Percentiles rank a stretch among this genome's conserved stretches.
These are phyloP conservation scores for Hypotaenidia philippensis DNA, from an alignment of 2,797 vertebrate species.

Conservation along the genomic window DNA sequence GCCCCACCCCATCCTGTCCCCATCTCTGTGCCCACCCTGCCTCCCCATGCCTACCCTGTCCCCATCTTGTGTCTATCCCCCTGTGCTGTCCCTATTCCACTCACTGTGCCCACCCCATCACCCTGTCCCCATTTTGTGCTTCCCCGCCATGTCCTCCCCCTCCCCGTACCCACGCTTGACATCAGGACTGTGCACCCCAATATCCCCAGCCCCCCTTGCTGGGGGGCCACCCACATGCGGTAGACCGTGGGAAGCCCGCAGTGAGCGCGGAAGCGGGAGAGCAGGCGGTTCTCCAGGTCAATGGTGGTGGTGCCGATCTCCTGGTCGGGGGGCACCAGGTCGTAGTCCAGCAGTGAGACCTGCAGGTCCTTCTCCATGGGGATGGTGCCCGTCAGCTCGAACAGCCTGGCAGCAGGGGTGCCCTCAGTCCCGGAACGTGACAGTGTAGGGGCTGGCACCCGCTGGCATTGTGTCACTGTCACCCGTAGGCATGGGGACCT, in stretches of 20 bases:
- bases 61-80: neutral
- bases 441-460: accelerated
- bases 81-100: neutral
- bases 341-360: conserved; percentile 75
- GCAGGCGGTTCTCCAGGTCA: conserved; percentile 80
- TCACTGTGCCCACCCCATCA: neutral
- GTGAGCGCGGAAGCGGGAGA: conserved; percentile 74
- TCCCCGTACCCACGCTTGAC: neutral
- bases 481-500: neutral
- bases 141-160: neutral
- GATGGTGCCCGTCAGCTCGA: conserved; percentile 74
- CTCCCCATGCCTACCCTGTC: too few species aligned
- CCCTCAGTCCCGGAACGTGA: accelerated
- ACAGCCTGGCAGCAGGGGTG: conserved; percentile 56
- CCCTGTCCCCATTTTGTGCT: neutral
- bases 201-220: neutral
- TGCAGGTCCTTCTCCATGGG: conserved; percentile 80
- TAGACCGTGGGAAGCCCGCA: conserved; percentile 78
- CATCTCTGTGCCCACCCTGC: neutral
- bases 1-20: neutral
- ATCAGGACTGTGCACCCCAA: neutral
- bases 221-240: conserved; percentile 47
- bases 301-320: conserved; percentile 78
- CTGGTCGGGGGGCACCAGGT: conserved; percentile 74
- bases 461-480: accelerated